Percentiles rank a stretch among this genome's conserved stretches.
phyloP scores from a whole-genome alignment of 1,140 invertebrate genomes.

The Dendroctonus valens region DNA sequence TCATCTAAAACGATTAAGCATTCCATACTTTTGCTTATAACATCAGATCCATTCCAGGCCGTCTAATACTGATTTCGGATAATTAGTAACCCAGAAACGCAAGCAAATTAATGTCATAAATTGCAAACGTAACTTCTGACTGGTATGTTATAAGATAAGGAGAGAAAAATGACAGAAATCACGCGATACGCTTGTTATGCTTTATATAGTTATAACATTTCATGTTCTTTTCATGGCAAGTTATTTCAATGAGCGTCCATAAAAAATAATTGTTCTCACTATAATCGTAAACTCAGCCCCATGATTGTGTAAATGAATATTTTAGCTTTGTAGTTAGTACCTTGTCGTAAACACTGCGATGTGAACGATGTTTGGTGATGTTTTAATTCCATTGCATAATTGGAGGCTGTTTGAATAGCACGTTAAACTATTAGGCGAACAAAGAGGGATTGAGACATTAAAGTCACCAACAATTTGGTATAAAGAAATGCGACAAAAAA shows the following conservation, averaged over 20 bases:
- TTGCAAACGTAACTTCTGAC: constrained; percentile 11
- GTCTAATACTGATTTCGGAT: not conserved
- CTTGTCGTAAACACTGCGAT: no score
- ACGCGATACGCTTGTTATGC: constrained; percentile 26
- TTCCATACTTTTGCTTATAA: no score
- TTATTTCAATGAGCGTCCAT: not conserved
- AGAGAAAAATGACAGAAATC: constrained; percentile 23
- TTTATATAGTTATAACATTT: constrained; percentile 20
- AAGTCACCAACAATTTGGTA: no score
- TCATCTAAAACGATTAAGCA: no score
- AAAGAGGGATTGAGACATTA: no score
- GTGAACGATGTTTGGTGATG: no score
- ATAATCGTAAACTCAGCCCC: not conserved
- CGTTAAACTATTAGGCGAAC: no score
- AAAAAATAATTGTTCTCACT: not conserved
- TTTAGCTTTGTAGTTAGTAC: not conserved
- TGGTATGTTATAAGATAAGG: constrained; percentile 15
- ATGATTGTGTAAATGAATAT: not conserved
- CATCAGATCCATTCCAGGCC: not conserved
- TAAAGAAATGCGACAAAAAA: no score
- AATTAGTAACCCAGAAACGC: not conserved
- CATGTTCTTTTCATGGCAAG: not conserved
- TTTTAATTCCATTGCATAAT: no score
- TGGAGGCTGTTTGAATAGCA: no score
- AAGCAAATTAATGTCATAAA: constrained; percentile 14